A percentile compares a stretch with the other conserved stretches of the same genome.
Conservation (phyloP, 1,140 invertebrate genomes). For the Orchesella cincta region DNA sequence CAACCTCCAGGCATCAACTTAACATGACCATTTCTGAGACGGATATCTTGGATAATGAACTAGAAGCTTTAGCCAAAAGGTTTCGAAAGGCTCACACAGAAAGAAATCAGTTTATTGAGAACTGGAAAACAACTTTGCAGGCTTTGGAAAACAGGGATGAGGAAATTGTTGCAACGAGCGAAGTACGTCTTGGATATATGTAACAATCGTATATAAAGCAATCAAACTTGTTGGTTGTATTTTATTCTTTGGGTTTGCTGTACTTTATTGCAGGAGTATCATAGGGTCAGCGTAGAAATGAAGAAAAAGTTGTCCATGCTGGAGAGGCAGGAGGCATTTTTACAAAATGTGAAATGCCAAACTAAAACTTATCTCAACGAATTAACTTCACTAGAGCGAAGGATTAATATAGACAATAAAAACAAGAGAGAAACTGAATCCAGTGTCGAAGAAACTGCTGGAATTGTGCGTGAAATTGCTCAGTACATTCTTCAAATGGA, state of each 20-base stretch:
- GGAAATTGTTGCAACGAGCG: conserved; percentile 37
- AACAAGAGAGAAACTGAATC: not conserved
- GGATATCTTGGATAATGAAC: not conserved
- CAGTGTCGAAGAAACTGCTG: not conserved
- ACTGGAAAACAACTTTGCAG: conserved; percentile 42
- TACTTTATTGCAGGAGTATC: conserved; percentile 2
- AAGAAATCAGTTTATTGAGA: conserved; percentile 35
- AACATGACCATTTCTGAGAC: not conserved
- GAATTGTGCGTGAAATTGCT: not conserved
- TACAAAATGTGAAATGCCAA: not conserved
- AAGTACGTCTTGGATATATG: conserved; percentile 22
- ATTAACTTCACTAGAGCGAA: not conserved
- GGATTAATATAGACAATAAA: not conserved
- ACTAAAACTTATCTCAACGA: not conserved
- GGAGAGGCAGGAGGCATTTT: not conserved
- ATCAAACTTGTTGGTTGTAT: not conserved
- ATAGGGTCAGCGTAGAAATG: not conserved
- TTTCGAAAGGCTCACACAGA: conserved; percentile 38
- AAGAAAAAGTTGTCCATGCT: not conserved
- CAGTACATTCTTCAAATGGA: not conserved
- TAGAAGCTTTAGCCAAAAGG: conserved; percentile 13
- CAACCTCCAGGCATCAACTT: not conserved
- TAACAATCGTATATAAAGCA: not conserved
- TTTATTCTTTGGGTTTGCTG: not conserved
- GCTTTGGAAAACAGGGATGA: conserved; percentile 41